Evolutionary conservation across 2,113 vertebrate species (phyloP).

Genomic region (Microtus ochrogaster): DNA sequence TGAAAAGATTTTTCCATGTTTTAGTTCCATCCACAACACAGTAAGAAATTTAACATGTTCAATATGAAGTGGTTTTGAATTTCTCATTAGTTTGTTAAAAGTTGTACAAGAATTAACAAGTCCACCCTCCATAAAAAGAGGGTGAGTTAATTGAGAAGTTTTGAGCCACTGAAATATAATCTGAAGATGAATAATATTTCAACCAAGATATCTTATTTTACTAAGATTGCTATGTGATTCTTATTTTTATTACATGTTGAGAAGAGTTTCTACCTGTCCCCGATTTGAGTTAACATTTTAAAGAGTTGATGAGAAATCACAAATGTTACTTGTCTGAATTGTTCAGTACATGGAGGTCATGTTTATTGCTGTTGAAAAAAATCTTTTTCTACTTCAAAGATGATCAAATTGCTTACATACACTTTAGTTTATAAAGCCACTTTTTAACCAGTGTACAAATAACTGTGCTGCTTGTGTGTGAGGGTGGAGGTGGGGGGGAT

Average conservation of each 20-base stretch:
- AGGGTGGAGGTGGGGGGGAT: neutral
- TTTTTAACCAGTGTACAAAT: neutral
- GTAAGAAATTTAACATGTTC: constrained; percentile 32
- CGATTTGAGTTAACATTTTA: constrained; percentile 24
- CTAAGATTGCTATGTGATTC: neutral
- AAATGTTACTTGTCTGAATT: neutral
- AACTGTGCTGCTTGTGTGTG: neutral
- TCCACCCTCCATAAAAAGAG: neutral
- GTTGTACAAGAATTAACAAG: constrained; percentile 55
- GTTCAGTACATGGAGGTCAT: neutral
- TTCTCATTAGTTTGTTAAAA: constrained; percentile 20
- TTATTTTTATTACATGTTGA: neutral
- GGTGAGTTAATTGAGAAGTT: neutral
- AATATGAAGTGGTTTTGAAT: neutral
- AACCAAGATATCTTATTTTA: constrained; percentile 24
- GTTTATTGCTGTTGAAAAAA: neutral
- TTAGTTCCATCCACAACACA: constrained; percentile 15
- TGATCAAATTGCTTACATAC: neutral
- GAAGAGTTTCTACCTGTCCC: neutral
- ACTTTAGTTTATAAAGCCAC: neutral
- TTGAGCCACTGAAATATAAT: constrained; percentile 49
- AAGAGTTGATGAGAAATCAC: neutral
- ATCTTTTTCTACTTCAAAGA: neutral
- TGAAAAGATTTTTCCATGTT: neutral
- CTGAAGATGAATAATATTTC: constrained; percentile 47